Percentiles rank a stretch among this genome's conserved stretches.
Evolutionary conservation across 2,797 vertebrate species (phyloP).

Genomic region (Todus mexicanus): DNA sequence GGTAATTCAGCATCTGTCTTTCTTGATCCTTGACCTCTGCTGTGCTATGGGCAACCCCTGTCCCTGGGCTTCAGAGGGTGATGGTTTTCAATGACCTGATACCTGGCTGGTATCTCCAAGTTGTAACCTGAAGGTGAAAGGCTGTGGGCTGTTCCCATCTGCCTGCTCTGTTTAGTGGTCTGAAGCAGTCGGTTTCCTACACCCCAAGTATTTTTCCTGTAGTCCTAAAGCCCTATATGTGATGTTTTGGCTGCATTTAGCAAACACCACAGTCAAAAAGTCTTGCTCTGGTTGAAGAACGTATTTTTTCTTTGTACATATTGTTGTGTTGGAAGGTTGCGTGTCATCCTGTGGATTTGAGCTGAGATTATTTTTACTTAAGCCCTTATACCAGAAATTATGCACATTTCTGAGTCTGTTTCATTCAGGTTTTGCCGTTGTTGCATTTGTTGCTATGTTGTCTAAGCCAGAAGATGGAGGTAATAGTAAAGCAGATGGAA

Average conservation of each 20-base stretch:
- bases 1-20: not conserved
- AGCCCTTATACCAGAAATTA: not conserved
- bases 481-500: slow-evolving; percentile 11
- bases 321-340: not conserved
- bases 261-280: accelerated
- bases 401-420: not conserved
- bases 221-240: not conserved
- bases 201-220: not conserved
- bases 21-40: not conserved
- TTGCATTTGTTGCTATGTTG: slow-evolving; percentile 33
- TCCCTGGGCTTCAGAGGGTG: not conserved
- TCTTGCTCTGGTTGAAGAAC: not conserved
- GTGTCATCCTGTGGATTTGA: not conserved
- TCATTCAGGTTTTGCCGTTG: not conserved
- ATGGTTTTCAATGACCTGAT: not conserved
- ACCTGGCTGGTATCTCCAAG: not conserved
- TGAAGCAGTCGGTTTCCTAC: not conserved
- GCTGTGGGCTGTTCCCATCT: not conserved
- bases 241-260: not conserved
- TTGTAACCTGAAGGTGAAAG: not conserved
- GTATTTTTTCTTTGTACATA: accelerated
- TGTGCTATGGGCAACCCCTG: not conserved
- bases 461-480: not conserved
- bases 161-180: not conserved
- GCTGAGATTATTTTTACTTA: not conserved